Percentiles rank a stretch among this genome's conserved stretches.
phyloP scores from a whole-genome alignment of 2,797 vertebrate species.

The Myotis myotis region DNA sequence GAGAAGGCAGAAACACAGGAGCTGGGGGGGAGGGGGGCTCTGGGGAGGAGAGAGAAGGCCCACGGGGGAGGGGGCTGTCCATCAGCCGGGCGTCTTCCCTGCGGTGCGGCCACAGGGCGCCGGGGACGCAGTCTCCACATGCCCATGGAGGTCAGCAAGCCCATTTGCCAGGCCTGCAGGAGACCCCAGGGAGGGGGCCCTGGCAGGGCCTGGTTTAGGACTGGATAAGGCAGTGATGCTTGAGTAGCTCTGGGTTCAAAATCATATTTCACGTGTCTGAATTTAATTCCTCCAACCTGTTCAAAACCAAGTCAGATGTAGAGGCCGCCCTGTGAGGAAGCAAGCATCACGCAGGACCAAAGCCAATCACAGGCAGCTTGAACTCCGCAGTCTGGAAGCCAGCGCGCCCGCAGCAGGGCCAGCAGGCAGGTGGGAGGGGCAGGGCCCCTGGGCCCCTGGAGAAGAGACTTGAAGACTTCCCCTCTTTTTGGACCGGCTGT shows the following conservation, averaged over 20 bases:
- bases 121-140: conserved; percentile 71
- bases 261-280: neutral
- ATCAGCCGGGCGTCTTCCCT: neutral
- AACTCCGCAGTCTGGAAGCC: neutral
- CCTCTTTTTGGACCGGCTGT: neutral
- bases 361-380: neutral
- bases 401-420: accelerated
- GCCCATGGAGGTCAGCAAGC: conserved; percentile 48
- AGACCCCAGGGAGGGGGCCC: conserved; percentile 40
- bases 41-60: no score
- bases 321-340: neutral
- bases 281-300: conserved; percentile 18
- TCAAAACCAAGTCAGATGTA: neutral
- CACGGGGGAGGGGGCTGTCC: neutral
- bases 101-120: conserved; percentile 45
- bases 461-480: neutral
- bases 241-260: neutral
- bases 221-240: neutral
- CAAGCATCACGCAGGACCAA: neutral
- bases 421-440: neutral
- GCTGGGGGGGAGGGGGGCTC: neutral
- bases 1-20: neutral
- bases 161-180: neutral
- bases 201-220: neutral
- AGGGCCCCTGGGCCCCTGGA: neutral